These are phyloP conservation scores for Spisula solida DNA, from an alignment of 2,888 invertebrate genomes.

Conservation along the genomic window DNA sequence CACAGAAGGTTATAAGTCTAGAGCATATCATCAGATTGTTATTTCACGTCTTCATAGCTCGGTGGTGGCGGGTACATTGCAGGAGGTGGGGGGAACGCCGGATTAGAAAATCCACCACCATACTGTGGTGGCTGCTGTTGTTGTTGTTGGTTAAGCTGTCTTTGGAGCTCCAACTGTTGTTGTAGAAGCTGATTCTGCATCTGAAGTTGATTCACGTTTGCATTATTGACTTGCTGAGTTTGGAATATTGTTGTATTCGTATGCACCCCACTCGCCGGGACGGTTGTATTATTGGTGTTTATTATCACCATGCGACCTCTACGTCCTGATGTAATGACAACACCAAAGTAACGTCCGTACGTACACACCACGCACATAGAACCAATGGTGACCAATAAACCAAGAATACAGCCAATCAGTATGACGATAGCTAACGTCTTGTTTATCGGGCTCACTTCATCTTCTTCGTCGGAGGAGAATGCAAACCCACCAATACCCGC, in stretches of 20 bases:
- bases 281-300: neutral
- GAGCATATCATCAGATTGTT: neutral
- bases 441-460: neutral
- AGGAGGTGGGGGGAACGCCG: constrained; percentile 37
- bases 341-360: constrained; percentile 39
- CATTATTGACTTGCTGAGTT: neutral
- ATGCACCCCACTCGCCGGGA: neutral
- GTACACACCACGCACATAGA: constrained; percentile 26
- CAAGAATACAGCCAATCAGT: constrained; percentile 22
- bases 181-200: constrained; percentile 32
- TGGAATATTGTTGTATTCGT: neutral
- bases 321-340: constrained; percentile 9
- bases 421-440: constrained; percentile 14
- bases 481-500: constrained; percentile 19
- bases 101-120: neutral
- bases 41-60: neutral
- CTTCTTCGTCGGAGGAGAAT: too few relatives aligned
- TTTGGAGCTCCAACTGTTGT: constrained; percentile 28
- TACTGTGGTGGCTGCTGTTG: constrained; percentile 26
- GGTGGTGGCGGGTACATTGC: constrained; percentile 29
- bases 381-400: neutral
- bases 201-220: constrained; percentile 20
- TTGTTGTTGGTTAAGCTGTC: constrained; percentile 26
- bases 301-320: constrained; percentile 2
- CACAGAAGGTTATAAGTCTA: too few relatives aligned